A percentile compares a stretch with the other conserved stretches of the same genome.
Evolutionary conservation across 2,888 invertebrate genomes (phyloP).

Genomic region (Drymonia ruficornis): DNA sequence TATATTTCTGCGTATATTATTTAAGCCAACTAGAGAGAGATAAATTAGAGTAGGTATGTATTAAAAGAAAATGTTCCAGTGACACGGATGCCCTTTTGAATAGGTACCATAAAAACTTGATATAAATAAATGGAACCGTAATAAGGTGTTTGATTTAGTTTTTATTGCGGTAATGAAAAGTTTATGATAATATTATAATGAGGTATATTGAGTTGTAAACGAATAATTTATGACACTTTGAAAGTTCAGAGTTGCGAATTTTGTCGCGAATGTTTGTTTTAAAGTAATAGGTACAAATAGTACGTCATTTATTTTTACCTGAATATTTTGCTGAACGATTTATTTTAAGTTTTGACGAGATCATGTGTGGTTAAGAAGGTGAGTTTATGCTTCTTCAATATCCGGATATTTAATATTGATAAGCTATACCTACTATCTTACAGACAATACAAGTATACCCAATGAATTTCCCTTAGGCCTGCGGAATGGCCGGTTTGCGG

Average conservation of each 20-base stretch:
- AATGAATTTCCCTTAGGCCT: background rate
- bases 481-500: constrained; percentile 26
- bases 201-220: background rate
- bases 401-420: too few relatives aligned
- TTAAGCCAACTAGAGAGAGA: too few relatives aligned
- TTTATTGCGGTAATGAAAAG: background rate
- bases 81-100: too few relatives aligned
- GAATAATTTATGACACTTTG: background rate
- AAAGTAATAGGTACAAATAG: too few relatives aligned
- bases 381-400: background rate
- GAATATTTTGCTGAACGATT: too few relatives aligned
- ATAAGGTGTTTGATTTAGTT: constrained; percentile 7
- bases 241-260: constrained; percentile 2
- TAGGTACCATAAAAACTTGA: too few relatives aligned
- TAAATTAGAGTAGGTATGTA: too few relatives aligned
- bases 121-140: constrained; percentile 1
- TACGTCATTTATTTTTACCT: too few relatives aligned
- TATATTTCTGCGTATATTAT: too few relatives aligned
- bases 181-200: background rate
- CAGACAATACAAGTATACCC: background rate
- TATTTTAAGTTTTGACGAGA: too few relatives aligned
- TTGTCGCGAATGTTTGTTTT: constrained; percentile 13
- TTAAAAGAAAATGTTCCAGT: too few relatives aligned
- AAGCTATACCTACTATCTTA: background rate
- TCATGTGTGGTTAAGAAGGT: too few relatives aligned